phyloP scores from a whole-genome alignment of 1,140 invertebrate genomes.

The Drosophila athabasca region DNA sequence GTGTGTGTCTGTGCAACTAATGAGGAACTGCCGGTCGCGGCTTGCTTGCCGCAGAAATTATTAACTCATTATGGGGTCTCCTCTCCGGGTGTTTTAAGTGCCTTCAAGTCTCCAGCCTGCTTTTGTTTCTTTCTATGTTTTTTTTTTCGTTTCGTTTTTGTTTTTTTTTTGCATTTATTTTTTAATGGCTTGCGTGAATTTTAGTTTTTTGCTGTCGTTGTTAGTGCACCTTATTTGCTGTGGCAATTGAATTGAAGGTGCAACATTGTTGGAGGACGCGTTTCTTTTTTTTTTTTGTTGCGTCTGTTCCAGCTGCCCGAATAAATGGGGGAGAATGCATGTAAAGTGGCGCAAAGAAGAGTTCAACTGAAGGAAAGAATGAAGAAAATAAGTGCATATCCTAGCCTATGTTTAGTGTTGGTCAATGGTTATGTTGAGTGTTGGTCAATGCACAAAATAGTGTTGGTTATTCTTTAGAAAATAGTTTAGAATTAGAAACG shows the following conservation, averaged over 20 bases:
- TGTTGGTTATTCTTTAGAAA: no score
- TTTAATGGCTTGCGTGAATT: constrained; percentile 55
- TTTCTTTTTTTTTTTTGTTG: background rate
- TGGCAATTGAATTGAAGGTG: constrained; percentile 40
- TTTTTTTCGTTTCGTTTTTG: background rate
- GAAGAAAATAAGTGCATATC: no score
- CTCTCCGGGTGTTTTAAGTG: constrained; percentile 46
- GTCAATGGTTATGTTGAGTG: no score
- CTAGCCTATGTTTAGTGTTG: no score
- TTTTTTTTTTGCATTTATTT: constrained; percentile 31
- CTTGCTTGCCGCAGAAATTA: constrained; percentile 39
- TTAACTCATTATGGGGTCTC: constrained; percentile 54
- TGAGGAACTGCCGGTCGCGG: constrained; percentile 61
- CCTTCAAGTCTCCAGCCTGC: constrained; percentile 44
- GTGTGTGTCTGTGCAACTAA: constrained; percentile 52
- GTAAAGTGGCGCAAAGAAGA: no score
- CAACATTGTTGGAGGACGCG: constrained; percentile 46
- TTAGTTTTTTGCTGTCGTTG: constrained; percentile 23
- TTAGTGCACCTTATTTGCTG: constrained; percentile 25
- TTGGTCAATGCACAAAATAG: no score
- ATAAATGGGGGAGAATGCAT: no score
- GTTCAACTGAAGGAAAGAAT: no score
- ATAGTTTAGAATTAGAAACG: no score
- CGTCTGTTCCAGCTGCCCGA: no score
- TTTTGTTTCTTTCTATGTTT: constrained; percentile 29